Evolutionary conservation across 2,888 invertebrate species (phyloP).

Genomic region (Lydus trimaculatus): DNA sequence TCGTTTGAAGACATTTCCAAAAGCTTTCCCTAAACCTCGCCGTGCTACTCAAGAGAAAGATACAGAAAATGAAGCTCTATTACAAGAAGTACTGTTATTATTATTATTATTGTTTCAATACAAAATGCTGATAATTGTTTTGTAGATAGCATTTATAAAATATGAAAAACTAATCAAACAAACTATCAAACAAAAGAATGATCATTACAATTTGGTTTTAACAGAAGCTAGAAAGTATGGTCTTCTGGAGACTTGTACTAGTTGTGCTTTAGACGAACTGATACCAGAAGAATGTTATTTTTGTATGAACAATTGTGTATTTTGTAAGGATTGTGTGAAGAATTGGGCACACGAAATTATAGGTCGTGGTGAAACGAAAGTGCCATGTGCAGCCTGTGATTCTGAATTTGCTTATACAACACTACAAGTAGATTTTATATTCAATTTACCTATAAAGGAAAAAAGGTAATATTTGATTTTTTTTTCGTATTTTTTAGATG

Average conservation of each 20-base stretch:
- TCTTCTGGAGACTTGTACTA: conserved; percentile 60
- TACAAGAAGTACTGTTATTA: conserved; percentile 49
- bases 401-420: conserved; percentile 57
- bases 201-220: conserved; percentile 47
- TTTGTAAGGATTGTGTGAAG: conserved; percentile 62
- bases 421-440: conserved; percentile 4
- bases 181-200: conserved; percentile 48
- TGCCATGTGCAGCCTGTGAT: conserved; percentile 63
- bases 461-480: no score
- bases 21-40: conserved; percentile 38
- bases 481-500: conserved; percentile 57
- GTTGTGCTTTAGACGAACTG: conserved; percentile 66
- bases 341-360: conserved; percentile 57
- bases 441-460: no score
- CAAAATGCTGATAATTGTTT: conserved; percentile 21
- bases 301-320: conserved; percentile 53
- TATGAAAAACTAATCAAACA: conserved; percentile 51
- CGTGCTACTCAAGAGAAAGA: conserved; percentile 25
- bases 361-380: conserved; percentile 57
- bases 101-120: neutral
- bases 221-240: conserved; percentile 54
- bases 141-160: conserved; percentile 49
- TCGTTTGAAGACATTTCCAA: conserved; percentile 43
- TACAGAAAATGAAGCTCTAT: conserved; percentile 46
- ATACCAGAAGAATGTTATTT: conserved; percentile 58